Conservation (phyloP, 2,797 vertebrate genomes). For the Gymnocypris eckloni region DNA sequence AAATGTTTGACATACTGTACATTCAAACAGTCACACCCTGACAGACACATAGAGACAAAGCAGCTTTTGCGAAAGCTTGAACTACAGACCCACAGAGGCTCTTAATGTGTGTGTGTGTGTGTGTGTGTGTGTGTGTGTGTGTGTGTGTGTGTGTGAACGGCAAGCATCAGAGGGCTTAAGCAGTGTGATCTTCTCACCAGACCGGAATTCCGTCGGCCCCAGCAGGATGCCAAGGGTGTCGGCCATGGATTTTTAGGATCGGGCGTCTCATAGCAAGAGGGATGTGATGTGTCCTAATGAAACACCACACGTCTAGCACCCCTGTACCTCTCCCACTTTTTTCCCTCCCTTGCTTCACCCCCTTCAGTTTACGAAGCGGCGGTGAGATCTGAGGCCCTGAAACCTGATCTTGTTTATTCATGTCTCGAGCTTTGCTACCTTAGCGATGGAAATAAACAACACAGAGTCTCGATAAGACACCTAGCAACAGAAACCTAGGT, state of each 20-base stretch:
- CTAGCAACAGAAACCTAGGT: conserved; percentile 52
- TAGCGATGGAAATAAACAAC: conserved; percentile 63
- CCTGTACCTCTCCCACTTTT: neutral
- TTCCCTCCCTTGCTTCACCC: neutral
- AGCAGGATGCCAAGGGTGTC: conserved; percentile 63
- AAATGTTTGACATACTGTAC: conserved; percentile 23
- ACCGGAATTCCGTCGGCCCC: conserved; percentile 63
- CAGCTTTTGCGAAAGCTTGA: conserved; percentile 51
- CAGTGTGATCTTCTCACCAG: conserved; percentile 63
- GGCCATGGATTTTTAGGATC: conserved; percentile 60
- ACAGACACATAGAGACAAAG: conserved; percentile 46
- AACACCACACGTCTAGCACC: conserved; percentile 35
- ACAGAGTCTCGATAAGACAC: conserved; percentile 34
- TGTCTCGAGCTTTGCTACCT: conserved; percentile 61
- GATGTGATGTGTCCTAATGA: conserved; percentile 48
- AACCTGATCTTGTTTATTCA: conserved; percentile 70
- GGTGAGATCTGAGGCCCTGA: conserved; percentile 62
- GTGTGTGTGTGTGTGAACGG: conserved; percentile 30
- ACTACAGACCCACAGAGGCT: conserved; percentile 39
- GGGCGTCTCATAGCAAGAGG: conserved; percentile 46
- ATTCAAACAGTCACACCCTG: conserved; percentile 51
- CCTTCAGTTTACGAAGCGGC: conserved; percentile 63
- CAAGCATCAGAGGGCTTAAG: conserved; percentile 57
- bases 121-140: conserved; percentile 39
- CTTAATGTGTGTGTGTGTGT: conserved; percentile 1